These are phyloP conservation scores for Liodrosophila aerea DNA, from an alignment of 2,888 invertebrate species.

Conservation along the genomic window DNA sequence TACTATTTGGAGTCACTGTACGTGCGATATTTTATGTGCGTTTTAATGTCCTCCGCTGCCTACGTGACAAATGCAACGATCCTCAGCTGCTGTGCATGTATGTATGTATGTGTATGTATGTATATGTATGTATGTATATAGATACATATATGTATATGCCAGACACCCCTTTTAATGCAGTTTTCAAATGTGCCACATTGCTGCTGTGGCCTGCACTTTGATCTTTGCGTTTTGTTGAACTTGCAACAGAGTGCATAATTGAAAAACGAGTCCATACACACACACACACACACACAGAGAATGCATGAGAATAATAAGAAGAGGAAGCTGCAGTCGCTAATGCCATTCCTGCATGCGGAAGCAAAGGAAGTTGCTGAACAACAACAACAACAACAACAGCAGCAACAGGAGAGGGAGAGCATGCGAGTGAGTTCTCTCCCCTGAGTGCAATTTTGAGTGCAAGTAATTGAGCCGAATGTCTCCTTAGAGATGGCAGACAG, in stretches of 20 bases:
- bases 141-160: background rate
- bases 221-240: slow-evolving; percentile 35
- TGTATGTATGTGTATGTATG: background rate
- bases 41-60: slow-evolving; percentile 7
- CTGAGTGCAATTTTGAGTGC: background rate
- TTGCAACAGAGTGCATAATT: slow-evolving; percentile 26
- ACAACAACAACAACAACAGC: slow-evolving; percentile 5
- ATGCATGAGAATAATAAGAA: background rate
- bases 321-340: slow-evolving; percentile 46
- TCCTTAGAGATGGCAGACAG: background rate
- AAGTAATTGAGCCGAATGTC: too few species aligned
- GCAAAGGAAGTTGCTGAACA: slow-evolving; percentile 52
- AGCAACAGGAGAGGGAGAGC: background rate
- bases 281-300: slow-evolving; percentile 24
- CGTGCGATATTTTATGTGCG: background rate
- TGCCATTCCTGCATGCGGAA: slow-evolving; percentile 36
- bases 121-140: background rate
- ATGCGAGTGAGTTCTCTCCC: background rate
- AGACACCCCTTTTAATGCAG: slow-evolving; percentile 11
- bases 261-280: slow-evolving; percentile 15
- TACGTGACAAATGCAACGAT: slow-evolving; percentile 51
- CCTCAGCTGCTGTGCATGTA: slow-evolving; percentile 22
- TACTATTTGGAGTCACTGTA: background rate
- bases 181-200: slow-evolving; percentile 10
- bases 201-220: slow-evolving; percentile 42